phyloP scores from a whole-genome alignment of 2,888 invertebrate species.

The Synergus gifuensis region DNA sequence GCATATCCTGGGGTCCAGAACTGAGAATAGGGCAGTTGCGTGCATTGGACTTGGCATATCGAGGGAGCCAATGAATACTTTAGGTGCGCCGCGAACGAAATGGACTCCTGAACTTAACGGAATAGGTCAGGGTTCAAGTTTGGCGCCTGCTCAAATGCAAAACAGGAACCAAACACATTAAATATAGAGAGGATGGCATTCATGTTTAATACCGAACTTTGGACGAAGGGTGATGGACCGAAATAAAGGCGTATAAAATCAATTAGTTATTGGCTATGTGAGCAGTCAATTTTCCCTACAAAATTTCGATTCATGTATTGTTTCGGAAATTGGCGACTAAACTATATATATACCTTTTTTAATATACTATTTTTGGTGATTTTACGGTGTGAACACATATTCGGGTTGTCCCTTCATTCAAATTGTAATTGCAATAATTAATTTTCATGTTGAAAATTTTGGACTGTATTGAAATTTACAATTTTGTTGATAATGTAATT shows the following conservation, averaged over 20 bases:
- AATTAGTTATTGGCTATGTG: background rate
- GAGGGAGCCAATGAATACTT: slow-evolving; percentile 23
- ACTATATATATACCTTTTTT: no score
- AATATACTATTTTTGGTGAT: no score
- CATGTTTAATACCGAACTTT: slow-evolving; percentile 28
- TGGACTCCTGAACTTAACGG: slow-evolving; percentile 17
- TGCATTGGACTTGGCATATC: slow-evolving; percentile 37
- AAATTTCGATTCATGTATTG: no score
- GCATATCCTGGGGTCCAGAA: slow-evolving; percentile 21
- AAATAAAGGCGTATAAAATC: slow-evolving; percentile 16
- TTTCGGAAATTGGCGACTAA: no score
- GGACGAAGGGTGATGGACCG: background rate
- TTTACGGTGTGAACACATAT: no score
- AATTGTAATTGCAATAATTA: no score
- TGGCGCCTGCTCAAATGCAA: background rate
- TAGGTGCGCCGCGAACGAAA: slow-evolving; percentile 20
- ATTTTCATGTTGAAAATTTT: no score
- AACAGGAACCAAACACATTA: slow-evolving; percentile 21
- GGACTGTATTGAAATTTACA: no score
- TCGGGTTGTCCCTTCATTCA: no score
- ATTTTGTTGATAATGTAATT: no score
- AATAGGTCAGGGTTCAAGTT: slow-evolving; percentile 38
- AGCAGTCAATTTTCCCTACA: background rate
- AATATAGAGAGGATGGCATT: slow-evolving; percentile 22
- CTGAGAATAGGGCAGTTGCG: slow-evolving; percentile 12